A percentile compares a stretch with the other conserved stretches of the same genome.
Evolutionary conservation across 2,797 vertebrate genomes (phyloP).

Genomic region (Gymnodraco acuticeps): DNA sequence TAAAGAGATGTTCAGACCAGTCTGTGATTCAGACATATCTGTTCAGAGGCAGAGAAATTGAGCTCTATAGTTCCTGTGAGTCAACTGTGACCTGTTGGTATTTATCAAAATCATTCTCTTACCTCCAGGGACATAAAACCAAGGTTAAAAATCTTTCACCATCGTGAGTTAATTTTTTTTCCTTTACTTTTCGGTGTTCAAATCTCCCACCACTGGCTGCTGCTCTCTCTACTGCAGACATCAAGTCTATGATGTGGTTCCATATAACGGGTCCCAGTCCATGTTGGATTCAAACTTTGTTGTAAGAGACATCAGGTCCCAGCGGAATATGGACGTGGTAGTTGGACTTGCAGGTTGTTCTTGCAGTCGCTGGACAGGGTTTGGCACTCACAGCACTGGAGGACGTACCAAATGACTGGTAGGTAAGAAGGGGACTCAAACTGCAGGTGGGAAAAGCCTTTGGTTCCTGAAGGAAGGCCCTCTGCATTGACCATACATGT

Average conservation of each 20-base stretch:
- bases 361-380: conserved; percentile 89
- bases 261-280: conserved; percentile 87
- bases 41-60: too few relatives aligned
- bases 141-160: not conserved
- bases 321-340: conserved; percentile 91
- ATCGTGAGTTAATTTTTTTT: not conserved
- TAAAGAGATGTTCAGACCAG: too few relatives aligned
- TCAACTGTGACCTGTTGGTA: too few relatives aligned
- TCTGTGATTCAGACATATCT: too few relatives aligned
- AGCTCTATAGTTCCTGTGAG: too few relatives aligned
- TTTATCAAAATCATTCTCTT: too few relatives aligned
- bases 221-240: conserved; percentile 80
- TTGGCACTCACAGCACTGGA: conserved; percentile 87
- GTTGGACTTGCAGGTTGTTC: conserved; percentile 90
- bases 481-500: not conserved
- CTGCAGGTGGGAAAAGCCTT: not conserved
- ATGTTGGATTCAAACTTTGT: conserved; percentile 87
- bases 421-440: conserved; percentile 58
- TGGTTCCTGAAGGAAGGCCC: not conserved
- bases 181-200: not conserved
- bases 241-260: conserved; percentile 89
- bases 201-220: not conserved
- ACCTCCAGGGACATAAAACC: too few relatives aligned
- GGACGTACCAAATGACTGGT: conserved; percentile 85
- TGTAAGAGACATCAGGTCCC: conserved; percentile 88